phyloP scores from a whole-genome alignment of 2,888 invertebrate genomes.

The Epistrophe grossulariae region DNA sequence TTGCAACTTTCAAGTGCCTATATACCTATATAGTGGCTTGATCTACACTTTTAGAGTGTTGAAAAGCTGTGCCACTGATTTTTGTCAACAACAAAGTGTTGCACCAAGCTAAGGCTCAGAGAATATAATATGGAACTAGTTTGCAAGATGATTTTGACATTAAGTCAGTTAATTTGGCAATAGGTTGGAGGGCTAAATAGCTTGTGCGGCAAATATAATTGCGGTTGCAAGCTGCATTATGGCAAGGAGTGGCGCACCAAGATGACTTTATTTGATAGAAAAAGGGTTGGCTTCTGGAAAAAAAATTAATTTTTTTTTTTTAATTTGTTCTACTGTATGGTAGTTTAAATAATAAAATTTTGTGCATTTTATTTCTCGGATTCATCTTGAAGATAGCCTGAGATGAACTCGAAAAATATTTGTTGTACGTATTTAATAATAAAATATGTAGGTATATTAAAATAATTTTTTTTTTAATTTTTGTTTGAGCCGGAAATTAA shows the following conservation, averaged over 20 bases:
- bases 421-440: no score
- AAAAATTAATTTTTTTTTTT: constrained; percentile 6
- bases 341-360: neutral
- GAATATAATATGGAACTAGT: constrained; percentile 53
- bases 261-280: constrained; percentile 57
- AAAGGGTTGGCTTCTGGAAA: constrained; percentile 65
- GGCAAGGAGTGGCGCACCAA: constrained; percentile 58
- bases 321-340: neutral
- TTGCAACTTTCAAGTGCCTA: constrained; percentile 16
- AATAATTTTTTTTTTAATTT: no score
- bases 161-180: constrained; percentile 75
- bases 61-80: constrained; percentile 66
- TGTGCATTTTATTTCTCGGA: neutral
- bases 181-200: constrained; percentile 70
- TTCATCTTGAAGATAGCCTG: neutral
- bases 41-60: neutral
- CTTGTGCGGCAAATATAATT: constrained; percentile 62
- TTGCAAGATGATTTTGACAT: constrained; percentile 74
- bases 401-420: no score
- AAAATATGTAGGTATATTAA: no score
- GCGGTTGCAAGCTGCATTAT: constrained; percentile 29
- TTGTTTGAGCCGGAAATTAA: no score
- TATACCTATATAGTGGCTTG: no score
- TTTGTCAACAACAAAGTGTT: constrained; percentile 58
- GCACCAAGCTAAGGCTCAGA: neutral